phyloP scores from a whole-genome alignment of 2,888 invertebrate species.

The Lysandra bellargus region DNA sequence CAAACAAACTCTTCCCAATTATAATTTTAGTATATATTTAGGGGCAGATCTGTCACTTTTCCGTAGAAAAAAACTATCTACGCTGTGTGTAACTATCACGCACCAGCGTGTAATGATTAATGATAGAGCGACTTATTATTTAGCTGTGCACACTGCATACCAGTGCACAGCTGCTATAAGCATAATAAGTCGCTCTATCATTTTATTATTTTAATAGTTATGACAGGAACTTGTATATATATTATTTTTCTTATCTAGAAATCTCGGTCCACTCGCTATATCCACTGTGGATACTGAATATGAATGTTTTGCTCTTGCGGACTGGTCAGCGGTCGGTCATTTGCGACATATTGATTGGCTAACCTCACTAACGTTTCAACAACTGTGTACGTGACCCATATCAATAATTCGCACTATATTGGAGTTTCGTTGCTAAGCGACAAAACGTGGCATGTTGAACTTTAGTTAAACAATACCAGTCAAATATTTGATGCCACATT shows the following conservation, averaged over 20 bases:
- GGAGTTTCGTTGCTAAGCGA: not conserved
- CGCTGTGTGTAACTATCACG: too few species aligned
- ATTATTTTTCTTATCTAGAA: too few species aligned
- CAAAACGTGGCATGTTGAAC: not conserved
- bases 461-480: not conserved
- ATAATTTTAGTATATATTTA: too few species aligned
- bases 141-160: too few species aligned
- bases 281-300: not conserved
- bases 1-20: too few species aligned
- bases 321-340: not conserved
- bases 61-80: too few species aligned
- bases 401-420: conserved; percentile 16
- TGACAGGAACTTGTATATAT: too few species aligned
- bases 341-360: conserved; percentile 23
- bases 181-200: too few species aligned
- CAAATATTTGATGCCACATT: not conserved
- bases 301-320: conserved; percentile 3
- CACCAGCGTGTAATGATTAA: too few species aligned
- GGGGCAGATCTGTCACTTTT: not conserved
- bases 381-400: conserved; percentile 12
- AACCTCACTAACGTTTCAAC: not conserved
- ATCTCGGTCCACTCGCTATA: not conserved
- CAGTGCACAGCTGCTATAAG: too few species aligned
- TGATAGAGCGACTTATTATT: too few species aligned
- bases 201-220: too few species aligned